phyloP scores from a whole-genome alignment of 2,797 vertebrate species.

The Sebastes diploproa region DNA sequence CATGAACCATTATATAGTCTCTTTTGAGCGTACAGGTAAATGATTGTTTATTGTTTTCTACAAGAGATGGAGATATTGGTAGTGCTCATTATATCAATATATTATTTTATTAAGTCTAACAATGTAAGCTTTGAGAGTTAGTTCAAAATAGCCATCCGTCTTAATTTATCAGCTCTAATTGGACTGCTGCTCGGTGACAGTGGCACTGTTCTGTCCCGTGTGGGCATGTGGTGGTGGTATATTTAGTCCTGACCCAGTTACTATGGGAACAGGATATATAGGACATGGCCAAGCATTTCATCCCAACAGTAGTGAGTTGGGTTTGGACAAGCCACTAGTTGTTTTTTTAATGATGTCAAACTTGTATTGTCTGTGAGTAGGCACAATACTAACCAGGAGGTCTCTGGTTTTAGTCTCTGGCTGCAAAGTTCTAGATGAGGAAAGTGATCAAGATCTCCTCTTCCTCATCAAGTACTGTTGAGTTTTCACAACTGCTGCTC shows the following conservation, averaged over 20 bases:
- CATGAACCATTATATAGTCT: neutral
- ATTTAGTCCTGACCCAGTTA: conserved; percentile 82
- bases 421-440: neutral
- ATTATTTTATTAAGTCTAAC: neutral
- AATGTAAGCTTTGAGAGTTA: neutral
- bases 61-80: neutral
- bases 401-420: neutral
- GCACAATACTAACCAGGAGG: neutral
- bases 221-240: conserved; percentile 73
- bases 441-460: neutral
- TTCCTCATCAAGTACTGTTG: neutral
- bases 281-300: conserved; percentile 64
- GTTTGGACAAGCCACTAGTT: conserved; percentile 37
- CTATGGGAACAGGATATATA: conserved; percentile 79
- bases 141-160: conserved; percentile 23
- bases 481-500: conserved; percentile 16
- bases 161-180: conserved; percentile 65
- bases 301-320: conserved; percentile 26
- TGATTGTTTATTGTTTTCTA: neutral
- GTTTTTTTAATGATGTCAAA: conserved; percentile 1
- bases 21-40: neutral
- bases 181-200: conserved; percentile 68
- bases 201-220: conserved; percentile 69
- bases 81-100: neutral
- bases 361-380: neutral